Conservation (phyloP, 2,113 vertebrate species). For the Dissostichus mawsoni region DNA sequence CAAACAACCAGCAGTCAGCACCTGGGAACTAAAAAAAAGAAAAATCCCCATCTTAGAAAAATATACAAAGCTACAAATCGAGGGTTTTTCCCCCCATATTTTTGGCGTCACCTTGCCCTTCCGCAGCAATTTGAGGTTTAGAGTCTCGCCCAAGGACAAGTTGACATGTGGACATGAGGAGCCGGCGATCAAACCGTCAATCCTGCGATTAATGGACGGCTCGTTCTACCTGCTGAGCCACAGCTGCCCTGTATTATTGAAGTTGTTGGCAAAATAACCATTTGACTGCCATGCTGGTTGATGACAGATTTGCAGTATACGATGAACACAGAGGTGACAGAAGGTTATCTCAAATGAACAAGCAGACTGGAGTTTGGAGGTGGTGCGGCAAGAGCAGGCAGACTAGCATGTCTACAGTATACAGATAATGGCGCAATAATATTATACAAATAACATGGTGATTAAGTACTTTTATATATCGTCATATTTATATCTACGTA, state of each 20-base stretch:
- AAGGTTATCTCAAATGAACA: neutral
- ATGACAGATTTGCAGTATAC: neutral
- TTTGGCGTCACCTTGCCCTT: neutral
- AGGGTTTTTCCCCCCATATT: neutral
- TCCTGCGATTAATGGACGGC: neutral
- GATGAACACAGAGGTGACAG: neutral
- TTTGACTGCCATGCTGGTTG: neutral
- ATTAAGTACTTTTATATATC: neutral
- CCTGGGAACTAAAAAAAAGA: neutral
- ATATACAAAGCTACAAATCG: neutral
- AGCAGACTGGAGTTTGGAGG: neutral
- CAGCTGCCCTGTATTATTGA: neutral
- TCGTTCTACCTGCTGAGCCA: neutral
- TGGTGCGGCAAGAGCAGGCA: neutral
- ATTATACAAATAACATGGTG: neutral
- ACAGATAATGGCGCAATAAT: neutral
- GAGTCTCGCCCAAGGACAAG: constrained; percentile 8
- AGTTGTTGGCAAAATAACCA: constrained; percentile 2
- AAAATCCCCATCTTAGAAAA: constrained; percentile 8
- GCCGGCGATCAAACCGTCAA: neutral
- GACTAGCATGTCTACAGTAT: too few species aligned
- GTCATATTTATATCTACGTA: neutral
- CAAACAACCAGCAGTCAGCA: neutral
- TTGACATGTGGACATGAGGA: neutral
- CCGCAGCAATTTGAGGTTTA: neutral